Percentiles rank a stretch among this genome's conserved stretches.
phyloP scores from a whole-genome alignment of 2,113 vertebrate species.

The Pluvianellus socialis region DNA sequence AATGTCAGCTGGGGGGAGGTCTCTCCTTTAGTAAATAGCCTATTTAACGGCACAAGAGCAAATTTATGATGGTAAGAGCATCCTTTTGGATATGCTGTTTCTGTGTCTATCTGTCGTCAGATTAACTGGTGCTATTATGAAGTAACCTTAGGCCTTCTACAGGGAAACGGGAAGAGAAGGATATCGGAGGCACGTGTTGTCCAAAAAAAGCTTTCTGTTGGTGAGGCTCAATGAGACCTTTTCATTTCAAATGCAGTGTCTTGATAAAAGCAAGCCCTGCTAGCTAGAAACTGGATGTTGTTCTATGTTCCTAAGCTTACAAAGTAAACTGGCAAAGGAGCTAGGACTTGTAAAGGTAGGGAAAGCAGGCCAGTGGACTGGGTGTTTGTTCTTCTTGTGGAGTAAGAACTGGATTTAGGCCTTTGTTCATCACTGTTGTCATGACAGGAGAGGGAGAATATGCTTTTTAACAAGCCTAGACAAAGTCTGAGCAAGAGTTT shows the following conservation, averaged over 20 bases:
- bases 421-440: not conserved
- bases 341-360: not conserved
- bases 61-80: not conserved
- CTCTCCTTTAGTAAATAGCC: not conserved
- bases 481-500: not conserved
- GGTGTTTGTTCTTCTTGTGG: not conserved
- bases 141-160: not conserved
- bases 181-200: not conserved
- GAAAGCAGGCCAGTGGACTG: not conserved
- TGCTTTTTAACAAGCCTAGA: not conserved
- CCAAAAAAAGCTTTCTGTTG: not conserved
- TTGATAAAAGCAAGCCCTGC: not conserved
- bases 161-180: not conserved
- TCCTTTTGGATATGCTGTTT: not conserved
- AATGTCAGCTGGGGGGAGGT: too few species aligned
- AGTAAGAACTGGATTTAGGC: not conserved
- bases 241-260: not conserved
- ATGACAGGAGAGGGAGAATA: not conserved
- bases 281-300: not conserved
- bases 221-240: not conserved
- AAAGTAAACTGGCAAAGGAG: not conserved
- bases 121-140: not conserved
- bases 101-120: not conserved
- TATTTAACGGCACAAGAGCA: not conserved
- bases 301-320: not conserved